Evolutionary conservation across 1,140 invertebrate species (phyloP), one percentile per base, ranked within the genome.

Genomic region (Lanistes nyassanus): DNA sequence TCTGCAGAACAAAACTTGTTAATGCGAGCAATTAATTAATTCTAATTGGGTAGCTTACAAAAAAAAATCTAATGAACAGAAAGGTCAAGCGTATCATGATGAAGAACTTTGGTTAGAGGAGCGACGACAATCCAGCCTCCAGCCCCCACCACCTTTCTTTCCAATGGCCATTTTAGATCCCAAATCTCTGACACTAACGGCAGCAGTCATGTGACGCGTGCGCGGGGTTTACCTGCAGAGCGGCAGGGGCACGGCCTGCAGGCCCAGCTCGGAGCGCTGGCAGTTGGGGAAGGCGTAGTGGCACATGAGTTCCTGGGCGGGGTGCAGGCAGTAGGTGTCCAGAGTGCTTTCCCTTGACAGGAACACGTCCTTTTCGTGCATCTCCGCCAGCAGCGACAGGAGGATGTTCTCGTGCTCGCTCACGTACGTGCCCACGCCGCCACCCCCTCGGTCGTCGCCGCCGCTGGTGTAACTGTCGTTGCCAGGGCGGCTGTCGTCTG

Each of bases 221-320:
- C 42, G 47, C 56, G 21, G 9, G 0, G 11, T 78, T 70, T 79
- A 88, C 87, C 80, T 84, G 82, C 87, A 89, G n/a, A 89, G 76
- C 0, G 81, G 83, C 39, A 81, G 75, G 19, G 79, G 70, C 21
- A 65, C 36, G 13, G 79, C 72, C 7, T 64, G 55, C 5, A 92
- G 91, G 80, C 82, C 78, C 23, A 92, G 91, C 80, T 93, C 86
- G 23, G 68, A 23, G 26, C 70, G 47, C 56, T 92, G 90, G 86
- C 97, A 98, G 84, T 94, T 93, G 6, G 96, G 96, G 90, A 97
- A 98, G 21, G 96, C 96, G 90, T 96, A 97, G 66, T 94, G 92
- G 89, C 97, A 98, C 21, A 98, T 90, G 83, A 98, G 91, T 88
- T 94, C 93, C 90, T 97, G 95, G 51, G 96, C 96, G 66, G 94